Conservation (phyloP, 2,888 invertebrate genomes). For the Mythimna pallens region DNA sequence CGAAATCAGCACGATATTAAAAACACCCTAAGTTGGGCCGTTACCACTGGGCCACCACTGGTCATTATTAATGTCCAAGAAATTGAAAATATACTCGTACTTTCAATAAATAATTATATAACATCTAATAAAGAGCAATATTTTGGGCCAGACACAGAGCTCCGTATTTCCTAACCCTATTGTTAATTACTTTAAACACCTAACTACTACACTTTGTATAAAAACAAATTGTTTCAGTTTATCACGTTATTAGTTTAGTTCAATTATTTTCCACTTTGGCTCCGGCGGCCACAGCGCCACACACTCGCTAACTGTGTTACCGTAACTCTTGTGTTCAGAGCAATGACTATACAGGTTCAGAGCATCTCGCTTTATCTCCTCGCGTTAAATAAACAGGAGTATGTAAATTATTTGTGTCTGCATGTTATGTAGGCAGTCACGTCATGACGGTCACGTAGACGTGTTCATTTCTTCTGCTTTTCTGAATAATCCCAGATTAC, state of each 20-base stretch:
- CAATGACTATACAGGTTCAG: neutral
- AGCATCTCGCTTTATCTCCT: neutral
- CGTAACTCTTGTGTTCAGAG: neutral
- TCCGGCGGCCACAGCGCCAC: neutral
- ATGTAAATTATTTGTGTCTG: neutral
- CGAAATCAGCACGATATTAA: too few relatives aligned
- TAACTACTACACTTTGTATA: neutral
- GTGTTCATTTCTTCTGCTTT: neutral
- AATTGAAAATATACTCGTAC: too few relatives aligned
- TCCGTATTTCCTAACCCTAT: neutral
- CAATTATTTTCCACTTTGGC: slow-evolving; percentile 8
- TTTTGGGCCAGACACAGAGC: neutral
- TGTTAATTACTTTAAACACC: neutral
- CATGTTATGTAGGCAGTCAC: too few relatives aligned
- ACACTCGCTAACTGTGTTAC: neutral
- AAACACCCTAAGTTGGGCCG: too few relatives aligned
- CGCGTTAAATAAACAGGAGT: neutral
- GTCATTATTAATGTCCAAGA: too few relatives aligned
- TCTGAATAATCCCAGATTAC: neutral
- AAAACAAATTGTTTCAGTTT: slow-evolving; percentile 8
- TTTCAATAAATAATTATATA: too few relatives aligned
- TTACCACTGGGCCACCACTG: too few relatives aligned
- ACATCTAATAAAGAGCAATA: too few relatives aligned
- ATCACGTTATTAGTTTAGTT: slow-evolving; percentile 23
- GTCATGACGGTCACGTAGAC: neutral